phyloP scores from a whole-genome alignment of 2,113 vertebrate genomes.

The cattle (Bos taurus) region ARS-UCD2.0 NC_037331.1:1471001-1471500 shows the following conservation, averaged over 20 bases:
- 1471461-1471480: not conserved
- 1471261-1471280: not conserved
- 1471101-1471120: not conserved
- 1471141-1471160: not conserved
- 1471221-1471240: not conserved
- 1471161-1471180: not conserved
- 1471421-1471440: not conserved
- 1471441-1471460: not conserved
- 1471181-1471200: not conserved
- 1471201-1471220: not conserved
- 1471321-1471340: not conserved
- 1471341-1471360: not conserved
- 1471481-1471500: not conserved
- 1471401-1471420: not conserved
- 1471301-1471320: not conserved
- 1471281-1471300: accelerated
- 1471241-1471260: not conserved
- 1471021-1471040: not conserved
- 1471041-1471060: too few species aligned
- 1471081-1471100: not conserved
- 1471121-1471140: not conserved
- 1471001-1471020: not conserved
- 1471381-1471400: not conserved
- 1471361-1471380: not conserved
- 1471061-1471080: not conserved